Evolutionary conservation across 2,888 invertebrate genomes (phyloP).

Genomic region (Lasioglossum vierecki): DNA sequence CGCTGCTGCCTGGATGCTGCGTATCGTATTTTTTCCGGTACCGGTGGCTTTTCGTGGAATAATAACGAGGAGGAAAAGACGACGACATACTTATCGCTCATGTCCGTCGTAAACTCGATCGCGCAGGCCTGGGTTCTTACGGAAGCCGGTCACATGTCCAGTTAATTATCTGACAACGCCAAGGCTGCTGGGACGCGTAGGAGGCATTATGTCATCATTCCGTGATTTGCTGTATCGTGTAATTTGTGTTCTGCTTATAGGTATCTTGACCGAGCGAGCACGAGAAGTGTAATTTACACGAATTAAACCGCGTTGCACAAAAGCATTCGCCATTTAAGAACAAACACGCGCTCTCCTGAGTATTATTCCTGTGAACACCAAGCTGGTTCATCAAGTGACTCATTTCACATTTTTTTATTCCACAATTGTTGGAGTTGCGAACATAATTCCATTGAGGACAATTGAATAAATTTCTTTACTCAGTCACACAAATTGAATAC

Average conservation of each 20-base stretch:
- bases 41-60: not conserved
- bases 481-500: not conserved
- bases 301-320: not conserved
- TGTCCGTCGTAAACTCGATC: constrained; percentile 19
- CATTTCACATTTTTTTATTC: not conserved
- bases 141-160: constrained; percentile 42
- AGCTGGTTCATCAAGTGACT: not conserved
- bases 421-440: not conserved
- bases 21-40: not conserved
- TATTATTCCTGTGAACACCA: not conserved
- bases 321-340: not conserved
- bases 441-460: not conserved
- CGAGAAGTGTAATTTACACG: not conserved
- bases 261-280: constrained; percentile 1
- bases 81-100: not conserved
- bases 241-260: constrained; percentile 29
- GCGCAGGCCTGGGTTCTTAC: constrained; percentile 41
- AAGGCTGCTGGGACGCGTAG: constrained; percentile 60
- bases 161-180: constrained; percentile 63
- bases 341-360: not conserved
- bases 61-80: not conserved
- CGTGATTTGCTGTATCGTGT: constrained; percentile 56
- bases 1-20: not conserved
- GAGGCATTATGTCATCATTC: constrained; percentile 65
- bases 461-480: not conserved